Base-by-base conservation (phyloP, 2,888 invertebrate species). In the Dasysyrphus albostriatus region DNA sequence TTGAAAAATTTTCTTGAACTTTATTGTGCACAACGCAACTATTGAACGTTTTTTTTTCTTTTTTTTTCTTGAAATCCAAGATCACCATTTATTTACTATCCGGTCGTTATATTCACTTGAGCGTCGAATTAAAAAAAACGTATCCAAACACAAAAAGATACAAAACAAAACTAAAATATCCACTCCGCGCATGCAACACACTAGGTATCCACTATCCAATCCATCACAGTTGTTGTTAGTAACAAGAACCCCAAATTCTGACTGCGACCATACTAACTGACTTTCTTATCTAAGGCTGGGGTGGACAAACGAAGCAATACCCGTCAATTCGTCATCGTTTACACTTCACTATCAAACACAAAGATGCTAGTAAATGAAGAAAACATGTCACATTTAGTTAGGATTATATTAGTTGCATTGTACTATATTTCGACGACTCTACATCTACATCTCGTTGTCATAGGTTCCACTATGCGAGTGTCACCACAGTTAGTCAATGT, bases 231-330 rank as follows among this genome's bases (percentile, higher is more conserved):
- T 61, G 12, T 34, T 59, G 83, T 81, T 85, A 73, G 81, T 85
- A 81, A 85, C 81, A 59, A 80, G 81, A 83, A 70, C 70, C 73
- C 73, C 85, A 77, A 85, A 78, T 81, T 74, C 82, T 81, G 74
- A 85, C 82, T 82, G 77, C 24, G 73, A 49, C 61, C 29, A 10
- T 63, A 49, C 39, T 29, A 54, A 34, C 73, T 61, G 37, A 34
- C 24, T 77, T 56, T 73, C 39, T 69, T 61, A 54, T 42, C 77
- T 65, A 59, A 77, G 77, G 42, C 73, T 70, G 54, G 80, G 82
- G 82, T 85, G 82, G 85, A 73, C 84, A 44, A 49, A 77, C 54
- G 37, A 37, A 61, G 70, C 54, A 73, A 61, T 61, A 82, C 47
- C 56, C 34, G 10, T 19, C 34, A 34, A 58, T 58, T 44, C 56